Evolutionary conservation across 1,140 invertebrate species (phyloP).

Genomic region (Diorhabda elongata): DNA sequence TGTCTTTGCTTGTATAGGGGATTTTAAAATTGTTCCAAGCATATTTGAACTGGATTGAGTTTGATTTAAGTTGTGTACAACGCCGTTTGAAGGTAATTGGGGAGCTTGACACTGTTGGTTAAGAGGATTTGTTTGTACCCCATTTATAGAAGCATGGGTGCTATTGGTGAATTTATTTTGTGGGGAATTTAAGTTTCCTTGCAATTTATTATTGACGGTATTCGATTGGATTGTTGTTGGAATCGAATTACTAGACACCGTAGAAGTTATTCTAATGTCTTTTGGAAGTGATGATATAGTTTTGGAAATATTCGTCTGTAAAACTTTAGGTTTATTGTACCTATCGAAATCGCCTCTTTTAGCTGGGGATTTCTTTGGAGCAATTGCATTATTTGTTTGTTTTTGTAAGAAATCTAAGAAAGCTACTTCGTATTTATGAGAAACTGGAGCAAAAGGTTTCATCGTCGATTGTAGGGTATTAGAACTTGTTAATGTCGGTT

Average conservation of each 20-base stretch:
- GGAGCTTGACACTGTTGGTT: too few relatives aligned
- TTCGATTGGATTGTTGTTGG: not conserved
- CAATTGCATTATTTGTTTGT: not conserved
- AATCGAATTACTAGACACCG: not conserved
- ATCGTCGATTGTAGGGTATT: not conserved
- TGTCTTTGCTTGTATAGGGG: too few relatives aligned
- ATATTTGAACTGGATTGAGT: too few relatives aligned
- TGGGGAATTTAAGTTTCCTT: too few relatives aligned
- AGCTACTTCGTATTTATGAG: slow-evolving; percentile 19
- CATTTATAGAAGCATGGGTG: too few relatives aligned
- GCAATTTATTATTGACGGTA: too few relatives aligned
- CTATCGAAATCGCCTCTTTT: not conserved
- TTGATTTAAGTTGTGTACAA: too few relatives aligned
- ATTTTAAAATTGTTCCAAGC: too few relatives aligned
- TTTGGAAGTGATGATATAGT: slow-evolving; percentile 14
- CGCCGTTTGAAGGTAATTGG: too few relatives aligned
- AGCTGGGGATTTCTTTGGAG: not conserved
- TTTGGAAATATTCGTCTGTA: not conserved
- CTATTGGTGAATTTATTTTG: too few relatives aligned
- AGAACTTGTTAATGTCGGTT: not conserved
- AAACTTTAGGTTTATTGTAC: not conserved
- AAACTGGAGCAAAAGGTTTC: not conserved
- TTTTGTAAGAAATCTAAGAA: slow-evolving; percentile 21
- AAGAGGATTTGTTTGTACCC: too few relatives aligned
- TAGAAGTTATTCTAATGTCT: slow-evolving; percentile 5